These are phyloP conservation scores for Athalia circularis DNA, from an alignment of 2,888 invertebrate genomes.

Conservation along the genomic window DNA sequence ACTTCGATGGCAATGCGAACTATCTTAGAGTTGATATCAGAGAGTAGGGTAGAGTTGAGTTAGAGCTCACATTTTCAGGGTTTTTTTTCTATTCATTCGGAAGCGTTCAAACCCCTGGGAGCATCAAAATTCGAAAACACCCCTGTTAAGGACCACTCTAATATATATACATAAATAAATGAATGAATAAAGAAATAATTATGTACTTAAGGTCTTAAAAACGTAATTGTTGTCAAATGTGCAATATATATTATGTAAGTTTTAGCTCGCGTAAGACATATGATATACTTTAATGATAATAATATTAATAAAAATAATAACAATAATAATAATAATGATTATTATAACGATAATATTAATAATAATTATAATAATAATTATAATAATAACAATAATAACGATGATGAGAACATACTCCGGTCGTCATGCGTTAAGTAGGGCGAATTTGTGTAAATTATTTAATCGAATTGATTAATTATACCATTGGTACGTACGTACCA, in stretches of 20 bases:
- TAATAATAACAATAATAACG: no score
- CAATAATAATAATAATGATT: no score
- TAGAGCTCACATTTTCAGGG: no score
- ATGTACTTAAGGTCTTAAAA: slow-evolving; percentile 67
- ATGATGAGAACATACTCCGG: neutral
- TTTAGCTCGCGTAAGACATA: slow-evolving; percentile 63
- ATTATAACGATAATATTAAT: slow-evolving; percentile 51
- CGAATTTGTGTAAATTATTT: slow-evolving; percentile 47
- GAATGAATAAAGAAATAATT: slow-evolving; percentile 63
- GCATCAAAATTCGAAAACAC: neutral
- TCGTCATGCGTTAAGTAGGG: slow-evolving; percentile 46
- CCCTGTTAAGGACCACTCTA: neutral
- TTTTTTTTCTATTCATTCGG: no score
- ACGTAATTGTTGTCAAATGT: slow-evolving; percentile 74
- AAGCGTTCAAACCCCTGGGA: no score
- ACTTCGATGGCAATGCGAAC: no score
- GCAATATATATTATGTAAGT: slow-evolving; percentile 73
- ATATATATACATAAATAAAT: slow-evolving; percentile 47
- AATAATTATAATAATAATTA: slow-evolving; percentile 46
- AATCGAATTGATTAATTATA: slow-evolving; percentile 4
- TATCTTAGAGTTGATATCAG: no score
- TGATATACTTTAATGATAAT: slow-evolving; percentile 66
- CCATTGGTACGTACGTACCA: slow-evolving; percentile 47
- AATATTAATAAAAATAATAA: slow-evolving; percentile 40
- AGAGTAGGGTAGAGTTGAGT: no score